These are phyloP conservation scores for Scolopax bukidnonensis DNA, from an alignment of 2,797 vertebrate genomes.

Conservation along the genomic window DNA sequence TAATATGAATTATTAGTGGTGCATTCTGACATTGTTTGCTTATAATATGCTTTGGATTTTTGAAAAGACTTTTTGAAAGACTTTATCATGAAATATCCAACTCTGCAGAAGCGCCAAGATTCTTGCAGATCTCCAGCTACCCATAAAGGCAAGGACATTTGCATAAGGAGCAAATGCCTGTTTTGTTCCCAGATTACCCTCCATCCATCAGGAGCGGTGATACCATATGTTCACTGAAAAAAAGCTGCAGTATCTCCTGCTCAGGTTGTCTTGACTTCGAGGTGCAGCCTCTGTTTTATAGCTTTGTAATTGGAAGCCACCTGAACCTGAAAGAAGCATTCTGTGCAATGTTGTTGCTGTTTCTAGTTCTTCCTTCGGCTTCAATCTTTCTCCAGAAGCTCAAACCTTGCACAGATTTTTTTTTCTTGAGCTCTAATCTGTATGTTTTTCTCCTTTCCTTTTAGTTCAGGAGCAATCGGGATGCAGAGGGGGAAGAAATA, in stretches of 20 bases:
- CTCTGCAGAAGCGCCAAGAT: conserved; percentile 37
- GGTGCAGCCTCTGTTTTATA: conserved; percentile 9
- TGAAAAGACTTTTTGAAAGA: background rate
- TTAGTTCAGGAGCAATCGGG: background rate
- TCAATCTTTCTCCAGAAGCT: background rate
- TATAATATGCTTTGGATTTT: background rate
- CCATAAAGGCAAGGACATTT: conserved; percentile 46
- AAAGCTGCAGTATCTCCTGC: conserved; percentile 36
- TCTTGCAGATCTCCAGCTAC: conserved; percentile 57
- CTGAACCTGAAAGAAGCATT: conserved; percentile 18
- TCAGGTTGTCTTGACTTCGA: conserved; percentile 62
- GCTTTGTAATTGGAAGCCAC: conserved; percentile 51
- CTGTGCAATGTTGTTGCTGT: background rate
- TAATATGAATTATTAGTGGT: background rate
- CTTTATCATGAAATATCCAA: background rate
- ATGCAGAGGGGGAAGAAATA: background rate
- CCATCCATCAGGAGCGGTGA: conserved; percentile 46
- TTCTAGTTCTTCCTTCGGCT: background rate
- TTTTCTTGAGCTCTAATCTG: background rate
- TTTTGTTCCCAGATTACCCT: conserved; percentile 65
- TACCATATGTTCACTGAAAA: conserved; percentile 63
- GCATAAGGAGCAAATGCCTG: conserved; percentile 66
- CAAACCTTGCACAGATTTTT: background rate
- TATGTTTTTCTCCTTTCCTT: background rate
- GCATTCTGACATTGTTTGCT: background rate